Base-by-base conservation (phyloP, 2,797 vertebrate genomes). In the Intellagama lesueurii region DNA sequence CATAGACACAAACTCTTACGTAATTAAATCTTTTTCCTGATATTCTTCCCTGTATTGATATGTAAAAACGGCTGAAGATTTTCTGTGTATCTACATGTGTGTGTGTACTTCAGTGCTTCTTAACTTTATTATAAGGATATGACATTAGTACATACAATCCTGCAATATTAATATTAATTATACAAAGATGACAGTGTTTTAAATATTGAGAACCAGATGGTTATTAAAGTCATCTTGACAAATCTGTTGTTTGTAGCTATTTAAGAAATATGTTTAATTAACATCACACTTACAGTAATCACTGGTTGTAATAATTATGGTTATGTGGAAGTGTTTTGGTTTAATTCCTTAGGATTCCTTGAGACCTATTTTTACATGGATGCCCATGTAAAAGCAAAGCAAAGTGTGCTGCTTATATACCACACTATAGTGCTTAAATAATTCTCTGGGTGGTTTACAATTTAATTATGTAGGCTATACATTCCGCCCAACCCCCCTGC, bases 201-300 rank as follows among this genome's bases (percentile, higher is more conserved):
- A 75, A 81, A 76, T 82, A 90, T 90, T 69, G 52, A 70, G 86
- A 82, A 56, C 79, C 84, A 90, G 70, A 90, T 90, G 89, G 79
- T 86, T 76, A 77, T 82, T 90, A 44, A 68, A 86, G 81, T 16
- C 47, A 70, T 86, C 72, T 82, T 86, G 79, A 90, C 60, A 90
- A 77, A 77, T 90, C 64, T n/a, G 79, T 82, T 86, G 78, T 86
- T 90, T 90, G 70, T 89, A 77, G 79, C 79, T 52, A 60, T 82
- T 90, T 68, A 82, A 90, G 44, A 56, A 81, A 90, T 86, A 52
- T 86, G 69, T 86, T 82, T 80, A 68, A 86, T 86, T 81, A 86
- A 56, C 32, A 76, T 40, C 47, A 68, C 26, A 76, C 47, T 82
- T 76, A 76, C 76, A 81, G 86, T 82, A 66, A 82, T 90, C 82